A percentile compares a stretch with the other conserved stretches of the same genome.
These are phyloP conservation scores for Butastur rufipennis DNA, from an alignment of 2,113 vertebrate genomes.

Conservation along the genomic window DNA sequence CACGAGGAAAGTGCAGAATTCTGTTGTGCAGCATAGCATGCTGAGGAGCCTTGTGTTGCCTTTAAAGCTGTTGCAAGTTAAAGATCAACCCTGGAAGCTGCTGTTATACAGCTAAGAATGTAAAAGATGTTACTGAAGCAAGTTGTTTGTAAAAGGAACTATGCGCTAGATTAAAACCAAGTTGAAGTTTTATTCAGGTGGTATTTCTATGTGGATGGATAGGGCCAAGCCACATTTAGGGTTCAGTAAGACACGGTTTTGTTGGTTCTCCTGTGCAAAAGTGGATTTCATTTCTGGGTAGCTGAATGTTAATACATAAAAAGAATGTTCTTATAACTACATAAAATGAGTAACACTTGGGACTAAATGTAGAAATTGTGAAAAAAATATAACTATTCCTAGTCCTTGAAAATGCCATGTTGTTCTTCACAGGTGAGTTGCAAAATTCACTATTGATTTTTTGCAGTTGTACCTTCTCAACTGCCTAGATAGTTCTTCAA, in stretches of 20 bases:
- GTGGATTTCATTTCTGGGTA: neutral
- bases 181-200: neutral
- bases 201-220: neutral
- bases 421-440: neutral
- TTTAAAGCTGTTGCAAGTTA: neutral
- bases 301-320: neutral
- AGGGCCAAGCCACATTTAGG: neutral
- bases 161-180: neutral
- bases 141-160: neutral
- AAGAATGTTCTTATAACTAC: neutral
- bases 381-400: neutral
- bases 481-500: neutral
- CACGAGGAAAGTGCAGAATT: neutral
- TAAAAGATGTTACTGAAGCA: neutral
- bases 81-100: neutral
- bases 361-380: neutral
- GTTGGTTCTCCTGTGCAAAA: neutral
- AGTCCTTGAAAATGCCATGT: neutral
- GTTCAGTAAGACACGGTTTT: neutral
- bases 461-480: neutral
- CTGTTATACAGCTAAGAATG: neutral
- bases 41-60: neutral
- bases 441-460: neutral
- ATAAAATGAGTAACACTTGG: neutral
- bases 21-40: fast-evolving